Base-by-base conservation (phyloP, 2,113 vertebrate genomes). In the Nannospalax galili region DNA sequence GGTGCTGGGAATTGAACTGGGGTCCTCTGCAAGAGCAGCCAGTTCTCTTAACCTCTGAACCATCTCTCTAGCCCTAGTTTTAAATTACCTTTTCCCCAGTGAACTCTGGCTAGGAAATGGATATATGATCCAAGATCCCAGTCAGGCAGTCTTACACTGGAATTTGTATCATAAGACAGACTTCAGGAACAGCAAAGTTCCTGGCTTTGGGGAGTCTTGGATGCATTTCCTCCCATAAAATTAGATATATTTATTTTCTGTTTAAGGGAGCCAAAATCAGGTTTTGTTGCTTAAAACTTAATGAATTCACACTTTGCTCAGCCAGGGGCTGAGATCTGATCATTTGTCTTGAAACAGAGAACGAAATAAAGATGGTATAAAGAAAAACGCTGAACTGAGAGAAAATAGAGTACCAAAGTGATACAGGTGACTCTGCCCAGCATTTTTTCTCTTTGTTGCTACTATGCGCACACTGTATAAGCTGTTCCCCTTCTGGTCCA, bases 401-500 rank as follows among this genome's bases (percentile, higher is more conserved):
- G 35, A 80, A 26, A 72, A 42, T 19, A 62, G n/a, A 73, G 12
- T 35, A 84, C 42, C 62, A 45, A 65, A 42, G 74, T 32, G 48
- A 73, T 3, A 30, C 45, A 20, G 22, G 19, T 3, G 7, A n/a
- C 24, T 26, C 2, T 1, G 32, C n/a, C 7, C 80, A 17, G 9
- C 0, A 2, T 3, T 14, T 24, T 30, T 81, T 58, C n/a, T 32
- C 79, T 30, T 14, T 35, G 17, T 60, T 37, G 69, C 52, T 32
- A 48, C 56, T 10, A 0, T 7, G 48, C 74, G 8, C 4, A 1
- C 5, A 26, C 0, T 4, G 7, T 1, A 4, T 12, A 35, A 4
- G 22, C 22, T 35, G 15, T 22, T 35, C 24, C 32, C 17, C 60
- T 93, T 52, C n/a, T 2, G 22, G 11, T 14, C 11, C 79, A 92